Base-by-base conservation (phyloP, 2,797 vertebrate genomes). In the Lophotriccus pileatus region DNA sequence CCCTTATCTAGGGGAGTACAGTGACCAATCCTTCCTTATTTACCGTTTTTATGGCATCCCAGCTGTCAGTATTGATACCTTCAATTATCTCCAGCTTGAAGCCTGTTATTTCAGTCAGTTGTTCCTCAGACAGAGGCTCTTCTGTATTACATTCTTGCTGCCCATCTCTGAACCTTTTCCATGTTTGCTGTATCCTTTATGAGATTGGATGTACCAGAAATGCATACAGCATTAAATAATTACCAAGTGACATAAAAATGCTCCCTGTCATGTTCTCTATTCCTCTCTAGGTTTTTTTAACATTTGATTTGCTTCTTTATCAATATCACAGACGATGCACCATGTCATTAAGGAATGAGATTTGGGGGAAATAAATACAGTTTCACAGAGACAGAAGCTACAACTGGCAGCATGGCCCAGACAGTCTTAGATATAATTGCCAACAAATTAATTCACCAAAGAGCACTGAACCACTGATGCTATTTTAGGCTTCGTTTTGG, bases 361-460 rank as follows among this genome's bases (percentile, higher is more conserved):
- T 77, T 91, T 94, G 63, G 88, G 67, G 77, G 39, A 90, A 91
- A 94, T 79, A 73, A 87, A 86, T 50, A 60, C 4, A 9, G 46
- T 84, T 94, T 88, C 63, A 73, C 0, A 22, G 55, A 89, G 43
- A 86, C 52, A 84, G 83, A 90, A 90, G 74, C 59, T 82, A 15
- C 80, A 77, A 63, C 44, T 77, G 68, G 78, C 77, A 92, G 56
- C 56, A 10, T 63, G 70, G 46, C 56, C 69, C 60, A 89, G 88
- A 39, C 47, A 74, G 67, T n/a, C 70, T 94, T 82, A 92, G 90
- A 94, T 87, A 92, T 84, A 95, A 89, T 92, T 95, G 92, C 90
- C 92, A 96, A 90, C 64, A 90, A 92, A 95, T 95, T 95, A 95
- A 88, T 95, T 87, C 90, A 95, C 90, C 90, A 93, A 93, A 94